Base-by-base conservation (phyloP, 2,888 invertebrate species). In the Drosophila infuscata region DNA sequence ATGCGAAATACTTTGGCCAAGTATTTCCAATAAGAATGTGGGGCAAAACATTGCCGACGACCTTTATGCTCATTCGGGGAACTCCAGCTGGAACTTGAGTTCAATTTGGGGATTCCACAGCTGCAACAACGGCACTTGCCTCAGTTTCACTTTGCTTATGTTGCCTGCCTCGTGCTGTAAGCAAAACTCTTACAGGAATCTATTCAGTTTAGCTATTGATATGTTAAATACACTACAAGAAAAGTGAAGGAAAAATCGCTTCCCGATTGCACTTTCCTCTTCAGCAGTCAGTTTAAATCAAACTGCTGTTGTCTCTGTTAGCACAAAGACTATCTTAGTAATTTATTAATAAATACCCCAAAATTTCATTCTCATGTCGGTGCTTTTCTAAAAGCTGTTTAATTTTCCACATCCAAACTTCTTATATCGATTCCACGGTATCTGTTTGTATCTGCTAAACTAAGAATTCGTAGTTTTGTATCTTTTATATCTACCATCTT, bases 31-130 rank as follows among this genome's bases (percentile, higher is more conserved):
- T 76, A 69, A 69, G 58, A 68, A 65, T 57, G 64, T 78, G 67
- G 63, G 71, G 49, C 70, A 25, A 49, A 70, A 25, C 46, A 46
- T 49, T 68, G 35, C 33, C 41, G 53, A 43, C 61, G 69, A 79
- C 80, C 69, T 79, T 80, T 79, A 80, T 82, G 80, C 56, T 54
- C 76, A 79, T 72, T 80, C 61, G 64, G 79, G 83, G 80, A 64
- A 6, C 64, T 49, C 54, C 38, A 36, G 41, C 38, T 25, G 29
- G n/a, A 46, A 53, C 46, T 17, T 25, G 8, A 20, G 51, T 32
- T 7, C 12, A 25, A 36, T 29, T 15, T 35, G 62, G 41, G 52
- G 43, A 30, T 36, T 25, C 30, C 48, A 43, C 41, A 58, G 15
- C 35, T 38, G 32, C 30, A 53, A 25, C 30, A 25, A 15, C 46